phyloP scores from a whole-genome alignment of 2,113 vertebrate species.

The Tenrec ecaudatus region DNA sequence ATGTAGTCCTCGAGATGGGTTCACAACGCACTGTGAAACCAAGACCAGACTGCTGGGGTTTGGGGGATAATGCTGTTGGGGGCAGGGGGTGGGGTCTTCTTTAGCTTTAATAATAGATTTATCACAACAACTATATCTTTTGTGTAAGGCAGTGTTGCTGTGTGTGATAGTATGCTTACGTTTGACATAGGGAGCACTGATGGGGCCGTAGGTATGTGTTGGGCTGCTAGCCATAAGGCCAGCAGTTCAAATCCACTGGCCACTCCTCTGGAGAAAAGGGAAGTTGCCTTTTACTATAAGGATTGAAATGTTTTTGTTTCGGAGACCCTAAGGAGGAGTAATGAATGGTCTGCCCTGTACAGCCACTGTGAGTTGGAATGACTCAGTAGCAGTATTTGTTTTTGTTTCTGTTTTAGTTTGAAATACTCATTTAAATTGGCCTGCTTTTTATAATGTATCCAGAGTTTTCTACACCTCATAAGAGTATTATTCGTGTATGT shows the following conservation, averaged over 20 bases:
- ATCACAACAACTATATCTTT: background rate
- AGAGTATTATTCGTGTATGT: background rate
- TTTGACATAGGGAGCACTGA: too few relatives aligned
- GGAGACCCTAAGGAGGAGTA: too few relatives aligned
- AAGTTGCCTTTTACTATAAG: too few relatives aligned
- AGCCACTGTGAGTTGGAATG: too few relatives aligned
- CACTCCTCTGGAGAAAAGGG: too few relatives aligned
- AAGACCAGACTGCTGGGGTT: background rate
- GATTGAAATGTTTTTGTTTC: too few relatives aligned
- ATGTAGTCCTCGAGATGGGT: background rate
- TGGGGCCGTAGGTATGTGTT: too few relatives aligned
- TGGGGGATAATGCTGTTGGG: background rate
- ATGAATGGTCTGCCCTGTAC: too few relatives aligned
- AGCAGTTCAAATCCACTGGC: too few relatives aligned
- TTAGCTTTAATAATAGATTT: background rate
- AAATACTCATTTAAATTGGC: conserved; percentile 1
- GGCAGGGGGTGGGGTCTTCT: background rate
- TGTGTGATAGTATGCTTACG: background rate
- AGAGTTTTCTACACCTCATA: background rate
- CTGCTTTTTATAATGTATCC: background rate
- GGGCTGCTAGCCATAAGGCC: too few relatives aligned
- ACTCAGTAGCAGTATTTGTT: too few relatives aligned
- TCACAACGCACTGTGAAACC: background rate
- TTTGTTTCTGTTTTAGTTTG: background rate
- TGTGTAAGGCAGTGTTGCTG: background rate